Evolutionary conservation across 2,113 vertebrate genomes (phyloP), one percentile per base, ranked within the genome.

Genomic region (Gymnobelideus leadbeateri): DNA sequence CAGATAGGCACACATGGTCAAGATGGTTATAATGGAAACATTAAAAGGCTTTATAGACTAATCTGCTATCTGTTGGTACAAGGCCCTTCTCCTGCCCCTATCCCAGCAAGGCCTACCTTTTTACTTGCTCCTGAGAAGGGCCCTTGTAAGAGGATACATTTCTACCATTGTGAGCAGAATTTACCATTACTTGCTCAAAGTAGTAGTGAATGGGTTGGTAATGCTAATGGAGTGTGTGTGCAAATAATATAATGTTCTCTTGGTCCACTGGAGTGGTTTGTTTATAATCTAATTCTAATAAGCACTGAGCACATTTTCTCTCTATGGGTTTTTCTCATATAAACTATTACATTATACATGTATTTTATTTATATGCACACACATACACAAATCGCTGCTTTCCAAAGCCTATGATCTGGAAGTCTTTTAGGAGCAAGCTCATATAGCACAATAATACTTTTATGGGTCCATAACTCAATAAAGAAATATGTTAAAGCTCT

Each of bases 1-100:
- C 98, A 98, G 98, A 98, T 97, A 99, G 98, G 98, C 98, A 99
- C 98, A 98, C 98, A 97, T 53, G 98, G 98, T 99, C 97, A 96
- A 98, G 98, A 98, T 97, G 98, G 97, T 94, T 98, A 94, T 98
- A 98, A 97, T 95, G 96, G 97, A 98, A 98, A 98, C 98, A 98
- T 98, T 97, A 94, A 95, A 98, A 99, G 98, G 98, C 98, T 98
- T 97, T 97, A 91, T 97, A 96, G 96, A 68, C 11, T 97, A 95
- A 31, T 16, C 96, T 97, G 96, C 92, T 95, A 97, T 97, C 96
- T 89, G 54, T 93, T 97, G 93, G 98, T 97, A 97, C 95, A 98
- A 92, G 94, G 3, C 46, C 49, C 77, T 4, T 91, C 57, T 31
- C 91, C 54, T 91, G 94, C 37, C 95, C 93, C 90, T 68, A 89